Base-by-base conservation (phyloP, 2,113 vertebrate genomes). In the Cepphus grylle region DNA sequence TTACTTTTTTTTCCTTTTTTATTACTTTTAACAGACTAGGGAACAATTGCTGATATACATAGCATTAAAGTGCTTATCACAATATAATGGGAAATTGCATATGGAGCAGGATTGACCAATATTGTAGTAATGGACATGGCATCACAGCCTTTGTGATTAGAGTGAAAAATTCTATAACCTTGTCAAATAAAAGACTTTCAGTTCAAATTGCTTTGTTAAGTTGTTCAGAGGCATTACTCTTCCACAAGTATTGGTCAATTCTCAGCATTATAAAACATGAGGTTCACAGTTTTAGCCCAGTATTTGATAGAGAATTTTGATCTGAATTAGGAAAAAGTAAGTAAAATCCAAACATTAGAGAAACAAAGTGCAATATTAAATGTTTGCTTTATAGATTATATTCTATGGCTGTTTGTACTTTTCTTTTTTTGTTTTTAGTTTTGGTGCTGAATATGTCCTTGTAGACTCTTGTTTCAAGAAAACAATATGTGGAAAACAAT, bases 341-440 rank as follows among this genome's bases (percentile, higher is more conserved):
- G 97, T 98, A 98, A 98, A 98, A 99, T 98, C 98, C 98, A 99
- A 98, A 99, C 97, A 97, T 99, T 99, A 98, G 98, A 97, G 98
- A 98, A 99, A 99, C 97, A 98, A 99, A 99, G 99, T 99, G 99
- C 99, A 99, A 99, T 99, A 99, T 99, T 98, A 98, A 98, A 97
- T 98, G 98, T 98, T 98, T 98, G 98, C 98, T 98, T 98, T 98
- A 98, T 98, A 97, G 98, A 98, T 97, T 98, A 98, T 98, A 98
- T 98, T 99, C 98, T 98, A 96, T 99, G 98, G 98, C 98, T 99
- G 96, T 99, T 98, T 98, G 98, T 99, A 98, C 95, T 97, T 97
- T 94, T 92, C 91, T 96, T 97, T 77, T 81, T 92, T 81, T 85
- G 66, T 73, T 94, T 93, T 95, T 96, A 96, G 93, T 97, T 98